These are phyloP conservation scores for Drepana falcataria DNA, from an alignment of 2,888 invertebrate species.

Conservation along the genomic window DNA sequence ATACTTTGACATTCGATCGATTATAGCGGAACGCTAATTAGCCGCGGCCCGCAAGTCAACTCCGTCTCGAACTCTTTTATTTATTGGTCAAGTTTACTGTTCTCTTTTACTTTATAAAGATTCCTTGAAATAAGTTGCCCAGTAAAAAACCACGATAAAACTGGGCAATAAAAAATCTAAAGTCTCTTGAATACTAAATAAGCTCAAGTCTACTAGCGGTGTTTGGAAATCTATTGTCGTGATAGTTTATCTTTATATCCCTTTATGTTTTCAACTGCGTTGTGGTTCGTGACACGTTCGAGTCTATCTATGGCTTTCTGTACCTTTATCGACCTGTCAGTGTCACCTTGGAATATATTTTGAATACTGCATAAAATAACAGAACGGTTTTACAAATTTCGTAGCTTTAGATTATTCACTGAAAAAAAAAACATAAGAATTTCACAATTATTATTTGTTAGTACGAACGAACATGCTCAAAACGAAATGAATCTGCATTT, in stretches of 20 bases:
- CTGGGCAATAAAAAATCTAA: background rate
- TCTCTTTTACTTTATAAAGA: background rate
- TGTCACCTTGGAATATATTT: background rate
- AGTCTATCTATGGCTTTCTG: background rate
- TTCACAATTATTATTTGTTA: too few species aligned
- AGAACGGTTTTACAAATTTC: too few species aligned
- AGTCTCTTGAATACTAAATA: constrained; percentile 1
- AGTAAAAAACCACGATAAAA: background rate
- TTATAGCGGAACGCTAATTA: background rate
- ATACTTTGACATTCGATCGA: background rate
- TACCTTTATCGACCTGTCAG: background rate
- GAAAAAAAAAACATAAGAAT: too few species aligned
- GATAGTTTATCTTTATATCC: background rate
- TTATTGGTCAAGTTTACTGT: background rate
- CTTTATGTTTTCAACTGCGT: constrained; percentile 3
- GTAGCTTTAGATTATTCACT: too few species aligned
- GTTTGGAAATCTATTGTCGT: background rate
- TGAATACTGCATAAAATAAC: too few species aligned
- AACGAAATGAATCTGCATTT: too few species aligned
- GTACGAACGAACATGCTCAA: too few species aligned
- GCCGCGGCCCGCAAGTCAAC: background rate
- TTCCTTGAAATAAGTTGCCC: background rate
- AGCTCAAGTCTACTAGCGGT: background rate
- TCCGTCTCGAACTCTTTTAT: background rate
- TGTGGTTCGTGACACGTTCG: background rate